Conservation (phyloP, 2,888 invertebrate species). For the Drosophila putrida region DNA sequence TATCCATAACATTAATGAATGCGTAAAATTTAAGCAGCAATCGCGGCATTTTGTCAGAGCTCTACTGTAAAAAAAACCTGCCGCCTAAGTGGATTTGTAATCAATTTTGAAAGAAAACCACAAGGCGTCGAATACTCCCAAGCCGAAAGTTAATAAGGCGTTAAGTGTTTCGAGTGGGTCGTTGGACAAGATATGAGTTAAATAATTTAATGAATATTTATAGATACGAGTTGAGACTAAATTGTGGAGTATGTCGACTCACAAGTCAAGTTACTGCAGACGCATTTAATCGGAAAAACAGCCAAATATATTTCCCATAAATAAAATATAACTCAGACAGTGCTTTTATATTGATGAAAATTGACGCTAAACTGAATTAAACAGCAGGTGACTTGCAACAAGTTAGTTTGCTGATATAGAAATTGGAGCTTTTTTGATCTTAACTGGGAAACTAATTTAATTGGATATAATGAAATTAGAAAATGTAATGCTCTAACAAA, state of each 20-base stretch:
- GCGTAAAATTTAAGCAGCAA: constrained; percentile 76
- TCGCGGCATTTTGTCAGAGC: constrained; percentile 52
- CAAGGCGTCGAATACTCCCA: constrained; percentile 7
- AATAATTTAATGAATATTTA: constrained; percentile 64
- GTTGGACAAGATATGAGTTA: constrained; percentile 59
- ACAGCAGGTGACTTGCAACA: not conserved
- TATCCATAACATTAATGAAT: constrained; percentile 78
- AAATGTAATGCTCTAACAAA: too few relatives aligned
- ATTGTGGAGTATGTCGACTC: constrained; percentile 6
- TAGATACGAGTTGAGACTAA: constrained; percentile 44
- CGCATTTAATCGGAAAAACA: constrained; percentile 2
- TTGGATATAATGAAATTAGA: too few relatives aligned
- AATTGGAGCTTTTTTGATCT: too few relatives aligned
- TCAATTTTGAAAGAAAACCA: constrained; percentile 53
- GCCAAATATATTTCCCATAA: not conserved
- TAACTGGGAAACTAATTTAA: too few relatives aligned
- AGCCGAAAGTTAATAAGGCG: constrained; percentile 60
- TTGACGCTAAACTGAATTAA: not conserved
- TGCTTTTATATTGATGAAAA: not conserved
- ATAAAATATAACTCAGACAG: not conserved
- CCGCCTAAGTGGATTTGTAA: constrained; percentile 66
- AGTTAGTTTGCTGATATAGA: too few relatives aligned
- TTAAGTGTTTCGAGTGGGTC: constrained; percentile 63
- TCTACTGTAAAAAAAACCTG: constrained; percentile 41
- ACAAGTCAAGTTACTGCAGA: constrained; percentile 23